These are phyloP conservation scores for Drosophila antonietae DNA, from an alignment of 2,888 invertebrate genomes.

Conservation along the genomic window DNA sequence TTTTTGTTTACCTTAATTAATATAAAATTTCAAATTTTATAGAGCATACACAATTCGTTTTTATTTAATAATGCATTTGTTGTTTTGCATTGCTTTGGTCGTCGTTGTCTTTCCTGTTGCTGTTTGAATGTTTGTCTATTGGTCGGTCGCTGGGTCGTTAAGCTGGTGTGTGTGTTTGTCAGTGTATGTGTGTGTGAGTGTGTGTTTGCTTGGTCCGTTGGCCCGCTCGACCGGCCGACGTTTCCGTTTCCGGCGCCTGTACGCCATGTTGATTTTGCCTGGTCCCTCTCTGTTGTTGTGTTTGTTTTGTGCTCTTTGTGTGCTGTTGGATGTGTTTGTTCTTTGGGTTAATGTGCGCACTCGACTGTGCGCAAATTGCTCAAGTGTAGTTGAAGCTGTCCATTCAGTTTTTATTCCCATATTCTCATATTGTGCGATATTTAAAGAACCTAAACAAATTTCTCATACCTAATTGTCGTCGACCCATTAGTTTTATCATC, in stretches of 20 bases:
- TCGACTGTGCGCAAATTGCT: constrained; percentile 80
- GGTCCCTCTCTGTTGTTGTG: constrained; percentile 41
- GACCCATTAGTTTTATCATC: constrained; percentile 76
- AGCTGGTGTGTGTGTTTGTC: constrained; percentile 12
- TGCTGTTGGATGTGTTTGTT: constrained; percentile 43
- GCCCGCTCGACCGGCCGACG: constrained; percentile 68
- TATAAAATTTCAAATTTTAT: too few relatives aligned
- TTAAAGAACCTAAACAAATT: constrained; percentile 56
- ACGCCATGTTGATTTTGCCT: constrained; percentile 77
- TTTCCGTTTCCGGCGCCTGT: constrained; percentile 77
- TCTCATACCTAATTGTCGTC: constrained; percentile 64
- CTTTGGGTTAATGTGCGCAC: constrained; percentile 78
- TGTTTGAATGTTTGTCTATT: constrained; percentile 69
- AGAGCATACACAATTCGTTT: constrained; percentile 33
- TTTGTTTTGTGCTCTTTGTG: constrained; percentile 26
- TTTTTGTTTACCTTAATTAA: not conserved
- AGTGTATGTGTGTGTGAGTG: not conserved
- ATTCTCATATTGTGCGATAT: constrained; percentile 40
- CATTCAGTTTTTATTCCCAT: constrained; percentile 43
- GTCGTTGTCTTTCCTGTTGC: constrained; percentile 47
- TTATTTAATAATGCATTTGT: constrained; percentile 6
- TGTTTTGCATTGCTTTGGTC: constrained; percentile 36
- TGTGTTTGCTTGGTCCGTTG: constrained; percentile 40
- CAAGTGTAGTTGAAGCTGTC: constrained; percentile 77
- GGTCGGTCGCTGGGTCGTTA: constrained; percentile 40